Conservation (phyloP, 2,888 invertebrate species). For the Parnassius apollo region DNA sequence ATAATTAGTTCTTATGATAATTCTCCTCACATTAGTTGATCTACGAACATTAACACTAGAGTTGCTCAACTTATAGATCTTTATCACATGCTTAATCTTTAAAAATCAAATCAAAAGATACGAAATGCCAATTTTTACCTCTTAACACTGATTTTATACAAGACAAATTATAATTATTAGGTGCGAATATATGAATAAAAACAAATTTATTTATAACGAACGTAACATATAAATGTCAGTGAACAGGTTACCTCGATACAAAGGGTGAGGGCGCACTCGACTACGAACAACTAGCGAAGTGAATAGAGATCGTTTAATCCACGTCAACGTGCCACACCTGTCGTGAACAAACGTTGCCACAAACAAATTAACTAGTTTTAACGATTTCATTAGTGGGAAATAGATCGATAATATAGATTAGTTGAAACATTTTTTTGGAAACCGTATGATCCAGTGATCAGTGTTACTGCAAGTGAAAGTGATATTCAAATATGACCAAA, state of each 20-base stretch:
- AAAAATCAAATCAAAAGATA: too few species aligned
- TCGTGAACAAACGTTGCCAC: not conserved
- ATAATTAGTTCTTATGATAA: not conserved
- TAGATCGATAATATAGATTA: constrained; percentile 14
- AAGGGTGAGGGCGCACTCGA: not conserved
- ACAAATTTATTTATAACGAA: constrained; percentile 1
- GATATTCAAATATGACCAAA: too few species aligned
- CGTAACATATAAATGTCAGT: not conserved
- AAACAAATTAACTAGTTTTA: constrained; percentile 15
- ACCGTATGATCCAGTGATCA: too few species aligned
- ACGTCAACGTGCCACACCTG: constrained; percentile 8
- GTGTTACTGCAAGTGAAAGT: too few species aligned
- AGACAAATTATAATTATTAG: too few species aligned
- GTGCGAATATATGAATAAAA: too few species aligned
- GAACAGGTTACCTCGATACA: not conserved
- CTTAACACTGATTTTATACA: too few species aligned
- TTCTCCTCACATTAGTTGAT: not conserved
- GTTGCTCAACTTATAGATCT: too few species aligned
- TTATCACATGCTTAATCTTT: too few species aligned
- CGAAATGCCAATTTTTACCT: too few species aligned
- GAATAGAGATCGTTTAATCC: not conserved
- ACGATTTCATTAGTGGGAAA: constrained; percentile 12
- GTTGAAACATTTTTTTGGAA: not conserved
- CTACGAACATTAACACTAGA: not conserved
- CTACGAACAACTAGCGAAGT: not conserved